Percentiles rank a stretch among this genome's conserved stretches.
Conservation (phyloP, 2,113 vertebrate species). For the Diphyllodes magnificus region DNA sequence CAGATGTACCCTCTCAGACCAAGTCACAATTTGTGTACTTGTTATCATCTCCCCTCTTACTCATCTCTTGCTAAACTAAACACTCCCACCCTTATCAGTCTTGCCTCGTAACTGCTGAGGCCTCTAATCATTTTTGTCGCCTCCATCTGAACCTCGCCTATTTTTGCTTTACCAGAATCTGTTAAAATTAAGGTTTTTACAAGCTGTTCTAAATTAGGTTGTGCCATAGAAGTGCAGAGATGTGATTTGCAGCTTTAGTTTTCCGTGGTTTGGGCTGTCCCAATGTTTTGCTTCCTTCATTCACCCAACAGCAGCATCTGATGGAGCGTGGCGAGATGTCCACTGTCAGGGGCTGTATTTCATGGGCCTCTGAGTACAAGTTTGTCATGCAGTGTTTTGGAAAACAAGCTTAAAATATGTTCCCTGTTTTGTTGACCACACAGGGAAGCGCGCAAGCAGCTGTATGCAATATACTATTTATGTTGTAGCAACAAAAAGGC, state of each 20-base stretch:
- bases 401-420: constrained; percentile 63
- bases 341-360: neutral
- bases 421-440: constrained; percentile 60
- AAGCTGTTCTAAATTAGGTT: neutral
- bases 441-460: constrained; percentile 40
- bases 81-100: constrained; percentile 56
- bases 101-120: neutral
- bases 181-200: neutral
- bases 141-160: neutral
- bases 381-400: constrained; percentile 49
- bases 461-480: constrained; percentile 16
- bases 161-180: neutral
- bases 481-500: constrained; percentile 9
- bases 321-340: neutral
- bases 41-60: constrained; percentile 40
- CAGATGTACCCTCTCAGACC: constrained; percentile 62
- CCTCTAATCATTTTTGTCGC: constrained; percentile 36
- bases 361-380: neutral
- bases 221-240: neutral
- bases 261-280: neutral
- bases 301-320: neutral
- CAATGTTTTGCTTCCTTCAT: neutral
- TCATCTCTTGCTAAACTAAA: constrained; percentile 36
- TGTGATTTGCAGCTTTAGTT: neutral
- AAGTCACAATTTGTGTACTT: constrained; percentile 51